Percentiles rank a stretch among this genome's conserved stretches.
These are phyloP conservation scores for Plebejus melissa DNA, from an alignment of 2,888 invertebrate species.

Conservation along the genomic window DNA sequence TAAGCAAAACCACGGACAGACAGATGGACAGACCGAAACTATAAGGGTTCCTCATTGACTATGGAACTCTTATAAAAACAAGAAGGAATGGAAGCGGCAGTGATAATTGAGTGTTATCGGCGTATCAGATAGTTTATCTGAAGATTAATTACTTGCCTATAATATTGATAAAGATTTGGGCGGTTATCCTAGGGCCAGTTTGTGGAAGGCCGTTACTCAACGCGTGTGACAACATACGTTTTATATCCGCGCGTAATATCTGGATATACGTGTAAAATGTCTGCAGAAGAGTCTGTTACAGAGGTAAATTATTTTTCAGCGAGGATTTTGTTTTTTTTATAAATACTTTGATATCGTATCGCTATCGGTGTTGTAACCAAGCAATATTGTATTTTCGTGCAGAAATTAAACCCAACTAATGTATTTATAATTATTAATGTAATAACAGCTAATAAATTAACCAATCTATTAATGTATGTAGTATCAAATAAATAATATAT, in stretches of 20 bases:
- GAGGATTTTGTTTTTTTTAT: not conserved
- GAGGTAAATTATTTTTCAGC: not conserved
- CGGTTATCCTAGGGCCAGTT: not conserved
- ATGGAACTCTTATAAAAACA: not conserved
- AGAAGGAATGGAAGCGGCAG: not conserved
- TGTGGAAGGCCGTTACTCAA: not conserved
- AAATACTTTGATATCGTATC: not conserved
- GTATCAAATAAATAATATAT: too few species aligned
- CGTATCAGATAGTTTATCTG: not conserved
- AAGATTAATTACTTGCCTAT: conserved; percentile 13
- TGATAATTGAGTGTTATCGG: not conserved
- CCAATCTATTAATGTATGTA: too few species aligned
- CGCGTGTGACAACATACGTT: not conserved
- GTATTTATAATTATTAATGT: too few species aligned
- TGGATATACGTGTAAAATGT: not conserved
- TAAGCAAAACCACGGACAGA: too few species aligned
- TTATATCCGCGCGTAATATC: not conserved
- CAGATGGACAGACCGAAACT: too few species aligned
- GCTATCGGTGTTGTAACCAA: not conserved
- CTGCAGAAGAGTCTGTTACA: not conserved
- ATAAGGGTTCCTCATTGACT: too few species aligned
- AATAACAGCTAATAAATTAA: too few species aligned
- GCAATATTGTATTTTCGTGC: too few species aligned
- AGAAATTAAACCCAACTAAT: too few species aligned
- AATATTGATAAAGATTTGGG: conserved; percentile 13